Conservation (phyloP, 2,797 vertebrate species). For the Gephyroberyx darwinii region DNA sequence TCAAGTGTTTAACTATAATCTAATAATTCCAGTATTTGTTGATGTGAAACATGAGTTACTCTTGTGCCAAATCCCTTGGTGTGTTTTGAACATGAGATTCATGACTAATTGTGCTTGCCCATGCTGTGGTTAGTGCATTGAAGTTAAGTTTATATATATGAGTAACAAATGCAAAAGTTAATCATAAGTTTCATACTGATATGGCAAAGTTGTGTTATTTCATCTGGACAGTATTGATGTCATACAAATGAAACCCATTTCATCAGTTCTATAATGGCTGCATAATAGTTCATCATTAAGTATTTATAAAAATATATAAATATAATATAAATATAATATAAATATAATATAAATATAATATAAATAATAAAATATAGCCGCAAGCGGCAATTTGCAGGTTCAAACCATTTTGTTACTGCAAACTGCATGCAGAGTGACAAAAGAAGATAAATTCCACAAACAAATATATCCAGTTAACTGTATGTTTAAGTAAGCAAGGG, state of each 20-base stretch:
- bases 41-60: not conserved
- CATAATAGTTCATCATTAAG: not conserved
- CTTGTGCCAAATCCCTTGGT: not conserved
- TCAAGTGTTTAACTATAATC: not conserved
- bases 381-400: too few species aligned
- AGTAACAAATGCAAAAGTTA: too few species aligned
- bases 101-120: slow-evolving; percentile 5
- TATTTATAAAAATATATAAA: not conserved
- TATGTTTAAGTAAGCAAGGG: too few species aligned
- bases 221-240: not conserved
- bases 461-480: too few species aligned
- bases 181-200: not conserved
- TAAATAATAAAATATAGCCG: too few species aligned
- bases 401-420: too few species aligned
- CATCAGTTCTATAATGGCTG: not conserved
- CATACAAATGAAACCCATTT: not conserved
- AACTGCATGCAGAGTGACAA: too few species aligned
- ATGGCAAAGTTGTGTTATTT: not conserved
- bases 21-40: not conserved
- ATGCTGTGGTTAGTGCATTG: not conserved
- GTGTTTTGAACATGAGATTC: slow-evolving; percentile 30
- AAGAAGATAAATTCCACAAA: too few species aligned
- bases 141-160: too few species aligned
- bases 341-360: too few species aligned
- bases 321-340: too few species aligned